Percentiles rank a stretch among this genome's conserved stretches.
Evolutionary conservation across 2,888 invertebrate genomes (phyloP).

Genomic region (Gymnoscelis rufifasciata): DNA sequence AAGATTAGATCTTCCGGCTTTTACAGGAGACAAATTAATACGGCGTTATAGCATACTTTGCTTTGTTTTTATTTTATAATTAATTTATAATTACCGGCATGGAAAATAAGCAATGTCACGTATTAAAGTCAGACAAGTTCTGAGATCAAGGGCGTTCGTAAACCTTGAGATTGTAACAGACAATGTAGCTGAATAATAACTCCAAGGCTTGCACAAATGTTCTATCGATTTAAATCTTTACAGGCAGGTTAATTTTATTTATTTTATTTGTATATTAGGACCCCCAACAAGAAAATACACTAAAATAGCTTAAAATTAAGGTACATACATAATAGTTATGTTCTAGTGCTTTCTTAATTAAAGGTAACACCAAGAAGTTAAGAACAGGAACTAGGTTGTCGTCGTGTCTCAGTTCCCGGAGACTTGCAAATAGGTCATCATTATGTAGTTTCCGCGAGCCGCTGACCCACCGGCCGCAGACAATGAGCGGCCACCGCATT

Average conservation of each 20-base stretch:
- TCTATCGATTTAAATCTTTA: not conserved
- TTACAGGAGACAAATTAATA: too few species aligned
- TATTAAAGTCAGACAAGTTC: not conserved
- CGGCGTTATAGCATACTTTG: too few species aligned
- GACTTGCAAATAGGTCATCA: conserved; percentile 50
- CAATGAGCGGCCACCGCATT: conserved; percentile 60
- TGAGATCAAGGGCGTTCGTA: conserved; percentile 26
- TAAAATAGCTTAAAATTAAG: too few species aligned
- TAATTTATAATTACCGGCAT: not conserved
- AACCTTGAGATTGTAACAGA: conserved; percentile 14
- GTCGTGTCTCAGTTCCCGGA: conserved; percentile 43
- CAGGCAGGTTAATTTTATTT: too few species aligned
- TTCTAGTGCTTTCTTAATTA: too few species aligned
- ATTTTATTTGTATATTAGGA: too few species aligned
- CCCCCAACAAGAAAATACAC: too few species aligned
- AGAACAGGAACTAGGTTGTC: conserved; percentile 37
- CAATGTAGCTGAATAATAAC: conserved; percentile 14
- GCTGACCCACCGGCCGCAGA: conserved; percentile 46
- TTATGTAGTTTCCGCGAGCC: conserved; percentile 52
- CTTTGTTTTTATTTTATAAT: too few species aligned
- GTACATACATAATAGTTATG: too few species aligned
- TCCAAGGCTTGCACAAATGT: conserved; percentile 10
- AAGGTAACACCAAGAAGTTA: too few species aligned
- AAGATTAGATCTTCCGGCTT: not conserved
- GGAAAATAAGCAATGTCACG: not conserved